Evolutionary conservation across 2,888 invertebrate species (phyloP).

Genomic region (Drosophila infuscata): DNA sequence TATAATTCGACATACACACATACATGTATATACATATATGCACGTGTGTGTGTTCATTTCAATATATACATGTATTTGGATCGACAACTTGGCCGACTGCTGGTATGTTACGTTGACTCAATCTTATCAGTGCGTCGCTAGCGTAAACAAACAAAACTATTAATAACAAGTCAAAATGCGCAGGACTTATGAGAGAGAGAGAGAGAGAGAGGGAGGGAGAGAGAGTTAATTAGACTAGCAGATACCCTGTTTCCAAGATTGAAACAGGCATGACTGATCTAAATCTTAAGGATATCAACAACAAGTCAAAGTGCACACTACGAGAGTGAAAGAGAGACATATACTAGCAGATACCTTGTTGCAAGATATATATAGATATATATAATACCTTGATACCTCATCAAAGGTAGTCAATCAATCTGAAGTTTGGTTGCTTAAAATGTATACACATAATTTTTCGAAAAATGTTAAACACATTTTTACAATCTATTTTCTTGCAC

Average conservation of each 20-base stretch:
- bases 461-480: conserved; percentile 38
- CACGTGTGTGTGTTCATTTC: background rate
- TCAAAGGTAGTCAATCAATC: background rate
- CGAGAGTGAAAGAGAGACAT: background rate
- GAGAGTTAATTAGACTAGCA: background rate
- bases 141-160: conserved; percentile 64
- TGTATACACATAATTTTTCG: background rate
- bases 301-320: background rate
- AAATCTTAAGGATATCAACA: background rate
- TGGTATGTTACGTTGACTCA: conserved; percentile 31
- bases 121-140: conserved; percentile 58
- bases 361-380: background rate
- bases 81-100: conserved; percentile 37
- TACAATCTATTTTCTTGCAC: conserved; percentile 10
- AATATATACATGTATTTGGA: conserved; percentile 4
- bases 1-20: conserved; percentile 9
- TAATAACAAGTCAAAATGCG: conserved; percentile 48
- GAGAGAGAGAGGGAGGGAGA: background rate
- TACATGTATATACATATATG: background rate
- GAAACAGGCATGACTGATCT: background rate
- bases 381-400: background rate
- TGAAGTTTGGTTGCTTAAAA: background rate
- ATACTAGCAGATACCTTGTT: background rate
- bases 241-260: background rate
- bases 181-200: background rate